These are phyloP conservation scores for Typhlichthys subterraneus DNA, from an alignment of 2,797 vertebrate genomes.

Conservation along the genomic window DNA sequence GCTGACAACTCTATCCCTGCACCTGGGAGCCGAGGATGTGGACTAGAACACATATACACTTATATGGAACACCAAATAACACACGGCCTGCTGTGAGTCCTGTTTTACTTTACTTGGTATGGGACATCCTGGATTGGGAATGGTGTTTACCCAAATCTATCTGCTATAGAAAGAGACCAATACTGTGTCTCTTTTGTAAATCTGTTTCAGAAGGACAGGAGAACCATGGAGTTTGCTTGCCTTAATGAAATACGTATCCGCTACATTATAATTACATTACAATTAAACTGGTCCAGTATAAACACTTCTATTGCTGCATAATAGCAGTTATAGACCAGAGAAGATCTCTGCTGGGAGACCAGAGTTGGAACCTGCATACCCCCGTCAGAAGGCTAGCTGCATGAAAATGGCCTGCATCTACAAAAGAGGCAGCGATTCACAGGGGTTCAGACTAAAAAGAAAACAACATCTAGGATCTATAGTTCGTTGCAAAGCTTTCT, in stretches of 20 bases:
- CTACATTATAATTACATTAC: neutral
- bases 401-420: neutral
- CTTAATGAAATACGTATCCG: conserved; percentile 24
- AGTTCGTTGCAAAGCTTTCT: conserved; percentile 9
- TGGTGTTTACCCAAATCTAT: conserved; percentile 32
- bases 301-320: too few species aligned
- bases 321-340: too few species aligned
- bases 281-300: neutral
- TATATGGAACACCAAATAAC: too few species aligned
- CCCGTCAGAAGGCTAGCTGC: neutral
- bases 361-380: too few species aligned
- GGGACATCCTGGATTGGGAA: conserved; percentile 6
- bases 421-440: neutral
- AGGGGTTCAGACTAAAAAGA: too few species aligned
- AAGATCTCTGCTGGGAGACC: too few species aligned
- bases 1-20: too few species aligned
- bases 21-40: too few species aligned
- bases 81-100: neutral
- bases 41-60: too few species aligned
- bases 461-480: too few species aligned
- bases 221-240: conserved; percentile 16
- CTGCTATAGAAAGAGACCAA: conserved; percentile 21
- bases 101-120: conserved; percentile 12
- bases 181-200: conserved; percentile 30
- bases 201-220: conserved; percentile 25